These are phyloP conservation scores for Neogale vison DNA, from an alignment of 2,113 vertebrate species.

Conservation along the genomic window DNA sequence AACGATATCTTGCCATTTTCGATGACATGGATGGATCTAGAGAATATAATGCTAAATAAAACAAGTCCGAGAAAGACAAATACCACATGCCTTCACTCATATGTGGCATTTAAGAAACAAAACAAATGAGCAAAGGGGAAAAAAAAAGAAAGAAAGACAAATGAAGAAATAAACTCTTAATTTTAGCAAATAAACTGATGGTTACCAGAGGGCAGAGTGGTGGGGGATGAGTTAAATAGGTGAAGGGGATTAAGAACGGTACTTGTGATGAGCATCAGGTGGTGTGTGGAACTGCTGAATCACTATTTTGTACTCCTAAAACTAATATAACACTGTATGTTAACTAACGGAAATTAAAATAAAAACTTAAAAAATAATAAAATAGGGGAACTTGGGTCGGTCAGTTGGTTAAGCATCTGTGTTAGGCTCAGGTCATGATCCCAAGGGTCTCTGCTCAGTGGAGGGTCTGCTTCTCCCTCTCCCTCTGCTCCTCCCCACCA, in stretches of 20 bases:
- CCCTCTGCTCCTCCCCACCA: too few relatives aligned
- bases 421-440: too few relatives aligned
- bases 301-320: neutral
- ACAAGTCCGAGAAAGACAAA: neutral
- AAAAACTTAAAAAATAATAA: neutral
- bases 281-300: neutral
- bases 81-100: neutral
- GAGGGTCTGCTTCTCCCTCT: too few relatives aligned
- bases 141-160: neutral
- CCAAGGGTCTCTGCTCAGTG: too few relatives aligned
- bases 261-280: neutral
- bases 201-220: neutral
- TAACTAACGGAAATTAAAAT: neutral
- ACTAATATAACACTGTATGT: neutral
- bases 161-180: neutral
- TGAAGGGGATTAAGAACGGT: neutral
- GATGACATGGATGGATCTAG: neutral
- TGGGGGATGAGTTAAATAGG: neutral
- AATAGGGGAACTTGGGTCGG: too few relatives aligned
- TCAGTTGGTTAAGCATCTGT: too few relatives aligned
- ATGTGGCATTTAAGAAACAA: neutral
- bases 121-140: neutral
- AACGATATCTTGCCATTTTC: neutral
- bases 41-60: neutral
- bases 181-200: neutral